Conservation (phyloP, 1,140 invertebrate genomes). For the Pristionchus pacificus region DNA sequence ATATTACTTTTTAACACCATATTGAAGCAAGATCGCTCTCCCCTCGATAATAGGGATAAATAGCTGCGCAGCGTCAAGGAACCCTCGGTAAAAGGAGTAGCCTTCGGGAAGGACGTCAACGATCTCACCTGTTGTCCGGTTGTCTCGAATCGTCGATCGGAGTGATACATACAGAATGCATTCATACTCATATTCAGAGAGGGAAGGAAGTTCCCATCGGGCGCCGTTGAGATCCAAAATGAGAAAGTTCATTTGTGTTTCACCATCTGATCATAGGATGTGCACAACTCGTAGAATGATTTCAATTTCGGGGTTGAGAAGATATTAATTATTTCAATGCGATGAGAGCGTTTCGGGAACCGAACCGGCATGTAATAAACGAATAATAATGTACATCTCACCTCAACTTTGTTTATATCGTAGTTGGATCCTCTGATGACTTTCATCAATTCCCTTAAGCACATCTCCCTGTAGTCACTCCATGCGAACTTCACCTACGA, state of each 20-base stretch:
- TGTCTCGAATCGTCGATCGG: conserved; percentile 93
- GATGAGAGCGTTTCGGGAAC: no score
- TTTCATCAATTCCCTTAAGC: conserved; percentile 6
- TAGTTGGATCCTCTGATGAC: conserved; percentile 25
- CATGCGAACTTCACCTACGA: conserved; percentile 79
- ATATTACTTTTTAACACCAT: neutral
- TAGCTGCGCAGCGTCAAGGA: neutral
- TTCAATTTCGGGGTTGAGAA: no score
- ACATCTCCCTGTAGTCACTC: conserved; percentile 74
- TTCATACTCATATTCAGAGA: conserved; percentile 64
- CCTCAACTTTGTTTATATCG: conserved; percentile 35
- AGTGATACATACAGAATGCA: conserved; percentile 95
- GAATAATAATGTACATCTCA: no score
- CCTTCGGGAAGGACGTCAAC: no score
- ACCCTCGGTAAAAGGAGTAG: neutral
- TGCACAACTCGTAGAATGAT: conserved; percentile 13
- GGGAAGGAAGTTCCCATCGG: conserved; percentile 93
- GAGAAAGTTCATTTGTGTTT: neutral
- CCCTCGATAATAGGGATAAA: conserved; percentile 3
- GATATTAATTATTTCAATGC: no score
- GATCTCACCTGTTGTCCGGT: conserved; percentile 87
- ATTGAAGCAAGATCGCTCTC: neutral
- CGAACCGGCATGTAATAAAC: no score
- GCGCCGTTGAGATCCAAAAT: conserved; percentile 79
- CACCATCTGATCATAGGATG: no score